Percentiles rank a stretch among this genome's conserved stretches.
Conservation (phyloP, 2,797 vertebrate genomes). For the Thunnus albacares region DNA sequence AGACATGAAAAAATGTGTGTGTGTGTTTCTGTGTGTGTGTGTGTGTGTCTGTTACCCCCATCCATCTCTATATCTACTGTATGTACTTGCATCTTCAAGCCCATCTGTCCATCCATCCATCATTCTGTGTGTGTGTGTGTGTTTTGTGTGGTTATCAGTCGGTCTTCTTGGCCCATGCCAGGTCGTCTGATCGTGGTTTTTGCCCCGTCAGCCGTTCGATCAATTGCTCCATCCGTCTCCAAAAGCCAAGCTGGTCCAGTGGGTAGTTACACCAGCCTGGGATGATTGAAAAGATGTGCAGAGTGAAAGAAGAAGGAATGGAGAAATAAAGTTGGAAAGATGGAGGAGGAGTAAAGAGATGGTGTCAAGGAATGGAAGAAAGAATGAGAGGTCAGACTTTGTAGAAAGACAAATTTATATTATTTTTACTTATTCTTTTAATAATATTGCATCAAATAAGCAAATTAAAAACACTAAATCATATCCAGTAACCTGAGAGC, state of each 20-base stretch:
- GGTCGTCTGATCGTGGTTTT: slow-evolving; percentile 84
- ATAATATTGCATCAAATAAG: too few species aligned
- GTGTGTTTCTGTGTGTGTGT: slow-evolving; percentile 50
- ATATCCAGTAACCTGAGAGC: not conserved
- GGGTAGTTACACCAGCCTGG: slow-evolving; percentile 88
- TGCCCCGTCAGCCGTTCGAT: slow-evolving; percentile 82
- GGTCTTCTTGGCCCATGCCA: slow-evolving; percentile 86
- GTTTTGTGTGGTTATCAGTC: slow-evolving; percentile 67
- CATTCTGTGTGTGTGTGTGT: not conserved
- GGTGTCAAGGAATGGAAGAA: not conserved
- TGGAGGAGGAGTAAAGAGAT: not conserved
- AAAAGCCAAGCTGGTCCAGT: slow-evolving; percentile 85
- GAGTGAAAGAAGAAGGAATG: not conserved
- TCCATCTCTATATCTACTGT: not conserved
- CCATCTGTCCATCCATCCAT: slow-evolving; percentile 16
- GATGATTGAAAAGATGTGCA: not conserved
- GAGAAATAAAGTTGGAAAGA: not conserved
- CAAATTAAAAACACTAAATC: not conserved
- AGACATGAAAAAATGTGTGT: slow-evolving; percentile 34
- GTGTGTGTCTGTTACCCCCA: slow-evolving; percentile 10
- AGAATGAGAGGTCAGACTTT: too few species aligned
- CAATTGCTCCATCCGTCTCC: slow-evolving; percentile 82
- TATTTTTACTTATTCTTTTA: too few species aligned
- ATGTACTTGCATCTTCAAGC: slow-evolving; percentile 14
- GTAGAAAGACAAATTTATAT: too few species aligned